Percentiles rank a stretch among this genome's conserved stretches.
Conservation (phyloP, 1,140 invertebrate genomes). For the Procambarus clarkii region DNA sequence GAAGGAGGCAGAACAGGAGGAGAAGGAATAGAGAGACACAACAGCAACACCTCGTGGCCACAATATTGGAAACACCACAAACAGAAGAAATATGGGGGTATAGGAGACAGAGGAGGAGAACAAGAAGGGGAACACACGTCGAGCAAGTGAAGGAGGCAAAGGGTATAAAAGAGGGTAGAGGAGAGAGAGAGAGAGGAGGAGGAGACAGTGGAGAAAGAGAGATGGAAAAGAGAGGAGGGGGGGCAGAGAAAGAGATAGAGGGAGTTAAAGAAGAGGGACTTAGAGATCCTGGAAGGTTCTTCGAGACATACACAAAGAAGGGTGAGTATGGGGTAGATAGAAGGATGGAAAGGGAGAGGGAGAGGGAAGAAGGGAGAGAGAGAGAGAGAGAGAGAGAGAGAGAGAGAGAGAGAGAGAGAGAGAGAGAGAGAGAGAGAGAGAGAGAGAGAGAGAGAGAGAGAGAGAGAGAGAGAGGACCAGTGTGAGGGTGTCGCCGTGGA, state of each 20-base stretch:
- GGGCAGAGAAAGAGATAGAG: not conserved
- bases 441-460: not conserved
- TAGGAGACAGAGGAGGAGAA: not conserved
- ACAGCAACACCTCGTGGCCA: no score
- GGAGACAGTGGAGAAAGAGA: not conserved
- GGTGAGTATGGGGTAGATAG: not conserved
- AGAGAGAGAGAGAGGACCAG: not conserved
- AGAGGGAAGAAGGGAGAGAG: not conserved
- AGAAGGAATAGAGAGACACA: not conserved
- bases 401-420: not conserved
- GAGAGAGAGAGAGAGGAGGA: not conserved
- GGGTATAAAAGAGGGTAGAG: not conserved
- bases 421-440: not conserved
- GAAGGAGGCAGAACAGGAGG: not conserved
- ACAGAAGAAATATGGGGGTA: not conserved
- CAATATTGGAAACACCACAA: no score
- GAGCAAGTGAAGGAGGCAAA: not conserved
- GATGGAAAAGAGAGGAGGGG: not conserved
- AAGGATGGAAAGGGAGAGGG: not conserved
- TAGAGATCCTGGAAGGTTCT: not conserved
- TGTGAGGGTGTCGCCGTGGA: no score
- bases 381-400: not conserved
- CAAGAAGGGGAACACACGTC: no score
- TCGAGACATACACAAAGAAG: not conserved
- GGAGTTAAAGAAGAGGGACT: not conserved